A percentile compares a stretch with the other conserved stretches of the same genome.
These are phyloP conservation scores for Iphiclides podalirius DNA, from an alignment of 2,888 invertebrate genomes.

Conservation along the genomic window DNA sequence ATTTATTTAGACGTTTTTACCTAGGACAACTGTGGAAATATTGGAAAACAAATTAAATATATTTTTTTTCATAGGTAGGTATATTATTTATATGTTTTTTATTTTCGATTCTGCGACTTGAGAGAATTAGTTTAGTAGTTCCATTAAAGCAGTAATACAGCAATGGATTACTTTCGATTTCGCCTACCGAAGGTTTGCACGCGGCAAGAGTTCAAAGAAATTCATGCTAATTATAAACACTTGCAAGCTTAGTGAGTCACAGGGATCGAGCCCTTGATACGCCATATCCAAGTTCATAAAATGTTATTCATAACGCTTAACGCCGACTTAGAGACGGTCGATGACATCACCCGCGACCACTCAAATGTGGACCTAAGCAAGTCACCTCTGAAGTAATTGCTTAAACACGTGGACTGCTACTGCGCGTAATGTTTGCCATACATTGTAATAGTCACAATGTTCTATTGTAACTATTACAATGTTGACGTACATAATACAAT, in stretches of 20 bases:
- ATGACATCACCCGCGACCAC: conserved; percentile 10
- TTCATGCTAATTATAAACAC: conserved; percentile 1
- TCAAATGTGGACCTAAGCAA: no score
- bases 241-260: conserved; percentile 9
- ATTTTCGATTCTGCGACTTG: no score
- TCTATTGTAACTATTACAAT: background rate
- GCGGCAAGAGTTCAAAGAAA: background rate
- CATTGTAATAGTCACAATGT: conserved; percentile 6
- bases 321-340: background rate
- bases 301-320: conserved; percentile 11
- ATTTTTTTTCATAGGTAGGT: no score
- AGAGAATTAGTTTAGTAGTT: no score
- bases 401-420: background rate
- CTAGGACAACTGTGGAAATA: no score
- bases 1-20: no score
- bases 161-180: no score
- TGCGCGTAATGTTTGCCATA: conserved; percentile 3
- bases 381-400: conserved; percentile 14
- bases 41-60: no score
- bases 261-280: conserved; percentile 11
- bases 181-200: no score
- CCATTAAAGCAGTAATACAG: no score
- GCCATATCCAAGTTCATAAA: conserved; percentile 12
- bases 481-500: no score
- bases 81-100: no score